Conservation (phyloP, 2,113 vertebrate species). For the Scomber colias region DNA sequence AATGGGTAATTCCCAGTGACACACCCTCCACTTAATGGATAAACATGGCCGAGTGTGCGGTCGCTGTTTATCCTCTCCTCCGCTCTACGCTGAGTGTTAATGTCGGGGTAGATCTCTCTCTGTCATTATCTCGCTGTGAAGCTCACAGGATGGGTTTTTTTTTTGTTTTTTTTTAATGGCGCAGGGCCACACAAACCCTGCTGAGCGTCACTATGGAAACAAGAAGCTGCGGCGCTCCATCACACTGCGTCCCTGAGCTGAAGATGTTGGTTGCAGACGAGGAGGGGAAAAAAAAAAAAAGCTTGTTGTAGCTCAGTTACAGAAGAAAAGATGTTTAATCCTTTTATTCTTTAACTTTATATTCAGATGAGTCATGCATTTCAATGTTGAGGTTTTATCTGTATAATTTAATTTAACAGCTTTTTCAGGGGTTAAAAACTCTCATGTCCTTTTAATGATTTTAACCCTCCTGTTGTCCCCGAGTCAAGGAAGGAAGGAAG, state of each 20-base stretch:
- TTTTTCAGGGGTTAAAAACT: no score
- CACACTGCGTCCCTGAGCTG: not conserved
- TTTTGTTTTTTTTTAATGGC: not conserved
- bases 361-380: no score
- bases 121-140: constrained; percentile 20
- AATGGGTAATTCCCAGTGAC: constrained; percentile 17
- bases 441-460: no score
- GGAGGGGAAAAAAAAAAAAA: not conserved
- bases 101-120: not conserved
- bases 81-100: not conserved
- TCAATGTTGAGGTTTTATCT: no score
- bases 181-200: not conserved
- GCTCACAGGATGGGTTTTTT: constrained; percentile 4
- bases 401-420: no score
- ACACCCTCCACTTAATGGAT: not conserved
- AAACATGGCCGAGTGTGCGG: not conserved
- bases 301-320: not conserved
- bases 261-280: not conserved
- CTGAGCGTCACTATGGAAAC: constrained; percentile 29
- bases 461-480: no score
- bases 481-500: no score
- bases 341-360: no score
- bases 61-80: constrained; percentile 6
- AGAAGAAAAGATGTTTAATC: not conserved
- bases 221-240: not conserved